Base-by-base conservation (phyloP, 2,113 vertebrate genomes). In the Cephalopholis sonnerati region DNA sequence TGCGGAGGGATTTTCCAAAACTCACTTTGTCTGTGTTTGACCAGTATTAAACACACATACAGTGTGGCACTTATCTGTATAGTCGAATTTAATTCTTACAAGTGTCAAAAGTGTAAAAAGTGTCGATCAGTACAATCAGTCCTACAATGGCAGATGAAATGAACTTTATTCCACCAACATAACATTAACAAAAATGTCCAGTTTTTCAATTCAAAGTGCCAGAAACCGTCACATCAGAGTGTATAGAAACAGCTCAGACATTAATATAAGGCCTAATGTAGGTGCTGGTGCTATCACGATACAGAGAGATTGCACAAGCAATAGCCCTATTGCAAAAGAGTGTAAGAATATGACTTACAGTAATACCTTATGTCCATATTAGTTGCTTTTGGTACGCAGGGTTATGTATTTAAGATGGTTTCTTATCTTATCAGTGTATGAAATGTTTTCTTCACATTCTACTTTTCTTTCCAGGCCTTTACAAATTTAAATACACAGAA, bases 1-100 rank as follows among this genome's bases (percentile, higher is more conserved):
- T 54, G 36, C 11, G 1, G 3, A 61, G 79, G 82, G 84, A 69
- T 67, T 87, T 89, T 92, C 84, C 76, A 59, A 58, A 82, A 69
- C 2, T 0, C 3, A 5, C 44, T 36, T 48, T 15, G 29, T 76
- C 18, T 64, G 16, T 46, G 66, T 74, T 51, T 71, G 15, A 24
- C 66, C 61, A 27, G 12, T 25, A 29, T 57, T 3, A 65, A 53
- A 44, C 13, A 51, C 72, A 48, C 7, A 24, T 6, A 59, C 5
- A 25, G 39, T 57, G 16, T 27, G 20, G 12, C 32, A 32, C 2
- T 66, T 7, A 27, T 46, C 18, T 51, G 8, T 74, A 12, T 36
- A 20, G 7, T 39, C 4, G 15, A 65, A 16, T n/a, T 39, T 4
- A 18, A 46, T 36, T 32, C 24, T 1, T 54, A 9, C 4, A n/a